phyloP scores from a whole-genome alignment of 2,888 invertebrate species.

The Noctua comes region DNA sequence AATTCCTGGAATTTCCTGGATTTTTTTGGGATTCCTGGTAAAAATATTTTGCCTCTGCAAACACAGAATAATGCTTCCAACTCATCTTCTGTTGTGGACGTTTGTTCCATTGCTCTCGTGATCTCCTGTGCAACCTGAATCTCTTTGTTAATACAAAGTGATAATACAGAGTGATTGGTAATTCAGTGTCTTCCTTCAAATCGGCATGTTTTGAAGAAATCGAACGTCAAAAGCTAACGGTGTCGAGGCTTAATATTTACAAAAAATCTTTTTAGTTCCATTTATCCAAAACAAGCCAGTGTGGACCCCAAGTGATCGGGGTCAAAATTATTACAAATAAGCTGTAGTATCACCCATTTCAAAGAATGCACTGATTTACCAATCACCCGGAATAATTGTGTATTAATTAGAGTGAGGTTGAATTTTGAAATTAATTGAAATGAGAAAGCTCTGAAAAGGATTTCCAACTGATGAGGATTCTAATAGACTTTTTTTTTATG shows the following conservation, averaged over 20 bases:
- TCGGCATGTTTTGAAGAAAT: neutral
- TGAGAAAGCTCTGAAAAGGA: neutral
- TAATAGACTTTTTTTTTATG: constrained; percentile 19
- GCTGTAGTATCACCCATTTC: neutral
- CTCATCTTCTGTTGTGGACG: no score
- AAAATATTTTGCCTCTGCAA: neutral
- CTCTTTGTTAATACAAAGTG: neutral
- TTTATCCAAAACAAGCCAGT: neutral
- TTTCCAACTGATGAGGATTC: neutral
- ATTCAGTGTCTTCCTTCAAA: neutral
- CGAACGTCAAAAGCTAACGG: neutral
- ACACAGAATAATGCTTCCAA: neutral
- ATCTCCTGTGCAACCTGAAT: neutral
- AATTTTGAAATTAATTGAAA: neutral
- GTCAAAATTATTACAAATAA: neutral
- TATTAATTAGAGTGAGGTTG: neutral
- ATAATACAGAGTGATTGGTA: neutral
- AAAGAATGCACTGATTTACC: neutral
- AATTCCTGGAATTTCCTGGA: no score
- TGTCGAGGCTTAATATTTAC: neutral
- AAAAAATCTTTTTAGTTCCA: neutral
- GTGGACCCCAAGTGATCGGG: neutral
- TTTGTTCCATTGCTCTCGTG: neutral
- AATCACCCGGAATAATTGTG: neutral
- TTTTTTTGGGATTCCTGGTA: neutral